phyloP scores from a whole-genome alignment of 1,140 invertebrate genomes.

The Ips typographus region DNA sequence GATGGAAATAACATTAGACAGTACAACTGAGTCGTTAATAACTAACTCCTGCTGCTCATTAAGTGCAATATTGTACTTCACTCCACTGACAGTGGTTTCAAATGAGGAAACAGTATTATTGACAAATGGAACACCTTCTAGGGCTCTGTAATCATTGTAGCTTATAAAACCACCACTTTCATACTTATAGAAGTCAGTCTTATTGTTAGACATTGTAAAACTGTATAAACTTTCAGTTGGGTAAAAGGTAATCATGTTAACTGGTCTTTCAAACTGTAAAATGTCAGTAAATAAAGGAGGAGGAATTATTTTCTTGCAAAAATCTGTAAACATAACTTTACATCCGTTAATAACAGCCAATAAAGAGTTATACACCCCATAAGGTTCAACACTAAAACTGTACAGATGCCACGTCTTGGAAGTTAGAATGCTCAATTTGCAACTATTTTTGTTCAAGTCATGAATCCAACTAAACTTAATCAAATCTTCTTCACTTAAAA shows the following conservation, averaged over 20 bases:
- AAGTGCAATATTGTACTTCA: constrained; percentile 18
- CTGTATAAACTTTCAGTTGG: constrained; percentile 9
- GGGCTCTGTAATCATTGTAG: background rate
- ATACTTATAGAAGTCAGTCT: constrained; percentile 1
- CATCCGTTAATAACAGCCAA: constrained; percentile 38
- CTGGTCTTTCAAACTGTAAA: constrained; percentile 29
- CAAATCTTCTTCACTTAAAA: constrained; percentile 21
- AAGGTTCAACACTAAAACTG: constrained; percentile 29
- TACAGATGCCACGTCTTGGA: constrained; percentile 20
- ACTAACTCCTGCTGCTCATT: constrained; percentile 32
- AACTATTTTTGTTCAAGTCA: constrained; percentile 21
- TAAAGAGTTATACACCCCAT: constrained; percentile 17
- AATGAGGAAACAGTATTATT: constrained; percentile 7
- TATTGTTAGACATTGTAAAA: constrained; percentile 11
- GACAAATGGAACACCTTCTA: background rate
- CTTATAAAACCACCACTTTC: constrained; percentile 4
- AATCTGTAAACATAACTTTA: constrained; percentile 33
- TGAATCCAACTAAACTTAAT: constrained; percentile 35
- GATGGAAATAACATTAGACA: constrained; percentile 33
- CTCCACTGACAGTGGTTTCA: background rate
- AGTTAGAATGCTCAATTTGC: constrained; percentile 34
- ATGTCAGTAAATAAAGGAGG: constrained; percentile 27
- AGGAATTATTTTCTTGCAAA: constrained; percentile 37
- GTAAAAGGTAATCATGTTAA: constrained; percentile 37
- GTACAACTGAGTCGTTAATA: constrained; percentile 29